Base-by-base conservation (phyloP, 2,113 vertebrate genomes). In the Vulpes vulpes region DNA sequence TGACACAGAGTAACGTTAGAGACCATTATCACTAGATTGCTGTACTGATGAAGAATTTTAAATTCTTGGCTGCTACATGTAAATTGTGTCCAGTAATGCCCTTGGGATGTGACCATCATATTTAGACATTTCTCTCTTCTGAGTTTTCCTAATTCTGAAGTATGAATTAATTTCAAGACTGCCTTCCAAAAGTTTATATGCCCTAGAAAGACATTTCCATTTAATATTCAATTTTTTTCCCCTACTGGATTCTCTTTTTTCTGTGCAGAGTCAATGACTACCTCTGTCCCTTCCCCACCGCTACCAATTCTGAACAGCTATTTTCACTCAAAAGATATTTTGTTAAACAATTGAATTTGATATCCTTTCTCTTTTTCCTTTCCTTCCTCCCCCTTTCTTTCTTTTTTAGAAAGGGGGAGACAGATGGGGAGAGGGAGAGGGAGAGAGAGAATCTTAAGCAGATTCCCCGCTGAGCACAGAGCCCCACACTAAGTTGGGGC, bases 141-240 rank as follows among this genome's bases (percentile, higher is more conserved):
- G 43, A 19, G 17, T 32, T 38, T 78, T 94, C 49, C 30, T 65
- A 82, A 89, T 73, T 96, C n/a, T 84, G 32, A 97, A 96, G 51
- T 49, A 71, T 60, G 32, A 80, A 83, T 43, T 92, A 78, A 92
- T 91, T 84, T 71, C 32, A 83, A 94, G 38, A 83, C 53, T 79
- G 8, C 57, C 60, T 96, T 92, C 30, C 51, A 57, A 93, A 96
- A 81, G 16, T 92, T 11, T 62, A 32, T 83, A 23, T 60, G 16
- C 16, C 80, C n/a, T 35, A 74, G 15, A 89, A 80, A 96, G 73
- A 25, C 9, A 69, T 95, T 92, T 95, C 4, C 78, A 35, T 67
- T 94, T 94, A 83, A 62, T 88, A 64, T 59, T 86, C 11, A 15
- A 7, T 10, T 67, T 7, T 71, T 71, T 94, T 76, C 65, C 90